Evolutionary conservation across 2,888 invertebrate genomes (phyloP).

Genomic region (Orthosia cruda): DNA sequence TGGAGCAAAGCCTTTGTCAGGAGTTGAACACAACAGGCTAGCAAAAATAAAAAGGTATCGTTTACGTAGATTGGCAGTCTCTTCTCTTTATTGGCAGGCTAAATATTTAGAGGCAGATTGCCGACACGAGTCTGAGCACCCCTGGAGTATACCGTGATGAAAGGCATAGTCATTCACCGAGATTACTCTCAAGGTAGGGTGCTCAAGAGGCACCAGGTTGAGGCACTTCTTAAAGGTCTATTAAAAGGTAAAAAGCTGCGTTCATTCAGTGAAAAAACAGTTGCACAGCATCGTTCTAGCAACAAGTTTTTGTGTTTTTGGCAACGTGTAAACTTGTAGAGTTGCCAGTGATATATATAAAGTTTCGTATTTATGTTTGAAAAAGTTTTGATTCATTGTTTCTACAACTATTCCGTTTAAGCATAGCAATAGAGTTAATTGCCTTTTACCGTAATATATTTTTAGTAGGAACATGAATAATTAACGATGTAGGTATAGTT

Average conservation of each 20-base stretch:
- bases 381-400: too few species aligned
- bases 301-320: neutral
- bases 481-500: too few species aligned
- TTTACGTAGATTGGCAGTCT: neutral
- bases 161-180: slow-evolving; percentile 4
- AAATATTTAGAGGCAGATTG: neutral
- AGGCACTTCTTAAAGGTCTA: neutral
- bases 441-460: too few species aligned
- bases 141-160: slow-evolving; percentile 1
- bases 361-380: too few species aligned
- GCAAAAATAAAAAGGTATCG: neutral
- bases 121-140: neutral
- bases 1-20: too few species aligned
- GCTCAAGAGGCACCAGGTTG: neutral
- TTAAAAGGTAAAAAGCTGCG: neutral
- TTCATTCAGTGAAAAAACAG: neutral
- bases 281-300: neutral
- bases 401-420: too few species aligned
- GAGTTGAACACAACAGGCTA: too few species aligned
- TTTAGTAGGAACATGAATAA: too few species aligned
- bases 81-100: too few species aligned
- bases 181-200: neutral
- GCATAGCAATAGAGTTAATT: too few species aligned
- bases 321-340: neutral
- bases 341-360: neutral